Evolutionary conservation across 2,113 vertebrate species (phyloP), one percentile per base, ranked within the genome.

Genomic region (Dipodomys ordii): DNA sequence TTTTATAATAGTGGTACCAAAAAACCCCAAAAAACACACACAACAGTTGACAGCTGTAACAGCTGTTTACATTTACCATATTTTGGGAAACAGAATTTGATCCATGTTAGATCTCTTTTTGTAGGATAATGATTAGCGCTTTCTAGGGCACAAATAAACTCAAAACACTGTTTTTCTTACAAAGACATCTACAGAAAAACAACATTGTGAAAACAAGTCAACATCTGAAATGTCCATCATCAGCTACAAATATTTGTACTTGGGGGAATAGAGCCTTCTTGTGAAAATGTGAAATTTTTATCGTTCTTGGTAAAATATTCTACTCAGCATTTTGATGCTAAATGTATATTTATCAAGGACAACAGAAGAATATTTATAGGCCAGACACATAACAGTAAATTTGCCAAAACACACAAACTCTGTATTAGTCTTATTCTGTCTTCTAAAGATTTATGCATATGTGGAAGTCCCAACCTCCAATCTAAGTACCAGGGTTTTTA

Each of bases 11-110:
- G 27, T 32, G 28, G 30, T 39, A 12, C 73, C 76, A 91, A 69
- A n/a, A 20, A 6, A n/a, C n/a, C n/a, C n/a, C n/a, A 46, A 76
- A 72, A 90, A 13, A 16, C 49, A 53, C 8, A 53, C 8, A 13
- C 53, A 57, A 57, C 6, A 32, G 15, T 60, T 65, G 87, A 32
- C 16, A 78, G 28, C 60, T 71, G 79, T 74, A 84, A 72, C 4
- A 83, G 44, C 68, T 87, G 68, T 80, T 95, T 79, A 79, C 15
- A 67, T 69, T 32, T 49, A 69, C 82, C 88, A 39, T 77, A 69
- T 81, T 81, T 93, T 91, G 27, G 53, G 69, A 91, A 89, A 91
- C 3, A 88, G 86, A 86, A 95, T 93, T 86, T 91, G 86, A 88
- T 80, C 77, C 57, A 44, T 76, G 44, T 44, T 64, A 16, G 18